phyloP scores from a whole-genome alignment of 2,797 vertebrate species.

The Gorsachius magnificus region DNA sequence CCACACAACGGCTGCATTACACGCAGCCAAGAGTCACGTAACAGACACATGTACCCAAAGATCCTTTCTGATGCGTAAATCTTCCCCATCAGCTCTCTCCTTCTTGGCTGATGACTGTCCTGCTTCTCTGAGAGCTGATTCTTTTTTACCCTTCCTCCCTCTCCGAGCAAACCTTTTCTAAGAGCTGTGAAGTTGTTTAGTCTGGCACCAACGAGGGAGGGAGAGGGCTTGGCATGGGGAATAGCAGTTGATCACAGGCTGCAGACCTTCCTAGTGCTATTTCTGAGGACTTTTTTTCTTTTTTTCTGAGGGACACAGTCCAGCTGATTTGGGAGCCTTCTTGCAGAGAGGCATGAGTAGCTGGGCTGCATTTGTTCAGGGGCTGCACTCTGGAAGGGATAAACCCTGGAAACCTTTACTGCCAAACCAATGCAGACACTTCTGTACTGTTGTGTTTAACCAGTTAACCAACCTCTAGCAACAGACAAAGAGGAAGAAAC shows the following conservation, averaged over 20 bases:
- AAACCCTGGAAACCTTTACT: neutral
- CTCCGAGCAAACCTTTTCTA: neutral
- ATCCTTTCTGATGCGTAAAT: neutral
- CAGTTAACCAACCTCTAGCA: neutral
- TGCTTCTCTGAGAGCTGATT: neutral
- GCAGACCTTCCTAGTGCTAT: neutral
- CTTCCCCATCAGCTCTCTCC: neutral
- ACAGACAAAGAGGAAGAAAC: neutral
- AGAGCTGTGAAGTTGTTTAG: neutral
- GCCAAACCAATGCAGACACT: neutral
- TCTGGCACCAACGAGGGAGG: neutral
- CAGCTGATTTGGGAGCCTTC: neutral
- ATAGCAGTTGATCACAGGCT: fast-evolving
- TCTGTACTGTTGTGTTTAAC: neutral
- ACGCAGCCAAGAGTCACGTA: neutral
- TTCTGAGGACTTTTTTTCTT: neutral
- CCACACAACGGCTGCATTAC: neutral
- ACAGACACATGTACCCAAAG: neutral
- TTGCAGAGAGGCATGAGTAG: neutral
- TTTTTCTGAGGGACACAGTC: neutral
- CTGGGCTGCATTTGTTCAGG: neutral
- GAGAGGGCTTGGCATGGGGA: neutral
- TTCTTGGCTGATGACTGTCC: neutral
- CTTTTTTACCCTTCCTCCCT: neutral
- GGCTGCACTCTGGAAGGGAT: neutral